phyloP scores from a whole-genome alignment of 2,113 vertebrate species.

The Oxyruncus cristatus region DNA sequence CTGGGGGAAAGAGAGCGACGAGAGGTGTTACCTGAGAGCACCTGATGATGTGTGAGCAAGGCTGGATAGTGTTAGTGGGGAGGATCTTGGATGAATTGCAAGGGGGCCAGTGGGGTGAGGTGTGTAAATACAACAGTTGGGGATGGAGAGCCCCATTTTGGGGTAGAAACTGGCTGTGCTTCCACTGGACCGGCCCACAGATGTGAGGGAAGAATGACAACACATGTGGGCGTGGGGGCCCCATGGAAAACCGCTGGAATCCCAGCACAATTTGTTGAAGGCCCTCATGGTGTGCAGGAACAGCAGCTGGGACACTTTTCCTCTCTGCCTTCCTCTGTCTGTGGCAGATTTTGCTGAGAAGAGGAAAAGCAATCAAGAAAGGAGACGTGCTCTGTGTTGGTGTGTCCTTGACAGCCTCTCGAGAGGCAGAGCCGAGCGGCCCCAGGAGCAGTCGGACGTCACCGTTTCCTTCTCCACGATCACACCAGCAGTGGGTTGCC shows the following conservation, averaged over 20 bases:
- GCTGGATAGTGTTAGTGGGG: neutral
- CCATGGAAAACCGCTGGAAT: neutral
- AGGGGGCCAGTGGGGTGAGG: no score
- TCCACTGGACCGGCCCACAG: neutral
- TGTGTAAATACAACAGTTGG: neutral
- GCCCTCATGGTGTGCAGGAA: neutral
- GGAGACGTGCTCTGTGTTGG: neutral
- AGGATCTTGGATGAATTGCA: accelerated
- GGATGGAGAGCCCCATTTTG: neutral
- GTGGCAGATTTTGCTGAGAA: neutral
- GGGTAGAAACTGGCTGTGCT: neutral
- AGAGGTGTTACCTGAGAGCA: neutral
- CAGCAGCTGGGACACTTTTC: neutral
- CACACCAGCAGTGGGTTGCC: neutral
- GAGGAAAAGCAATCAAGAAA: neutral
- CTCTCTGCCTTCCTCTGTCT: neutral
- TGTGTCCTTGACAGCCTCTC: neutral
- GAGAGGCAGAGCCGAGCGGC: neutral
- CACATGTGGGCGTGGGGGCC: accelerated
- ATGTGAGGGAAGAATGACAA: neutral
- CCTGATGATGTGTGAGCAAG: neutral
- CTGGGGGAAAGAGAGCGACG: neutral
- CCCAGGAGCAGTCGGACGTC: neutral
- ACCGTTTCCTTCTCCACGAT: neutral
- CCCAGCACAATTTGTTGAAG: neutral